Evolutionary conservation across 1,140 invertebrate species (phyloP).

Genomic region (Saccostrea cuccullata): DNA sequence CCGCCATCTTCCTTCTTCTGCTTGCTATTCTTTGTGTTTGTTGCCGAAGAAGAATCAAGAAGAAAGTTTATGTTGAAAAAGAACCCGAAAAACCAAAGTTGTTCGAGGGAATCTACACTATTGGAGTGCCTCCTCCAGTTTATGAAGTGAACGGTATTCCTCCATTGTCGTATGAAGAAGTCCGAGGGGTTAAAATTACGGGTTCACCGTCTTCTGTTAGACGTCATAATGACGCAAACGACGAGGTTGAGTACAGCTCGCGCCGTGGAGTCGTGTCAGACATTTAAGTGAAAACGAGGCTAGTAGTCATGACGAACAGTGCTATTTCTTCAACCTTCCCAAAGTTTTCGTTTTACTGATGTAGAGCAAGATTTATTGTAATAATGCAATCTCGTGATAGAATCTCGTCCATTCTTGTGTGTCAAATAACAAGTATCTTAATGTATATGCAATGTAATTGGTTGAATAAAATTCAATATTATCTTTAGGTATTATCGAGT

Average conservation of each 20-base stretch:
- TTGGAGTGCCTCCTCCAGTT: conserved; percentile 55
- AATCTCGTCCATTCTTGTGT: conserved; percentile 30
- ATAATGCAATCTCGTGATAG: conserved; percentile 20
- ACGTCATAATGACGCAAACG: conserved; percentile 48
- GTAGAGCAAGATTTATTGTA: conserved; percentile 18
- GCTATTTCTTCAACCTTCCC: conserved; percentile 21
- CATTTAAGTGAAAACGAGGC: conserved; percentile 41
- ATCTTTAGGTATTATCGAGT: neutral
- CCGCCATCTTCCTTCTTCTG: conserved; percentile 47
- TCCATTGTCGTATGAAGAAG: conserved; percentile 61
- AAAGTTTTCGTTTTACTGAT: conserved; percentile 12
- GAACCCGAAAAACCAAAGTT: conserved; percentile 58
- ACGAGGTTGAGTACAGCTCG: conserved; percentile 37
- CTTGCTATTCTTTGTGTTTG: conserved; percentile 50
- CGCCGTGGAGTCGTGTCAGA: conserved; percentile 48
- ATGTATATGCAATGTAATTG: conserved; percentile 14
- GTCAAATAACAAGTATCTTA: conserved; percentile 12
- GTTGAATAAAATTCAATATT: conserved; percentile 25
- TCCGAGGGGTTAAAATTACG: conserved; percentile 56
- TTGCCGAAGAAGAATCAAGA: conserved; percentile 49
- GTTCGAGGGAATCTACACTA: conserved; percentile 56
- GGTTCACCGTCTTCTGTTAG: conserved; percentile 51
- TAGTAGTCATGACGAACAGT: neutral
- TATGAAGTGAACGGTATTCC: conserved; percentile 61
- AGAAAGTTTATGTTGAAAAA: conserved; percentile 52